Evolutionary conservation across 30 jellyfish, hydroid and myxozoan species (phyloP).

Genomic region (Chironex yamaguchii): DNA sequence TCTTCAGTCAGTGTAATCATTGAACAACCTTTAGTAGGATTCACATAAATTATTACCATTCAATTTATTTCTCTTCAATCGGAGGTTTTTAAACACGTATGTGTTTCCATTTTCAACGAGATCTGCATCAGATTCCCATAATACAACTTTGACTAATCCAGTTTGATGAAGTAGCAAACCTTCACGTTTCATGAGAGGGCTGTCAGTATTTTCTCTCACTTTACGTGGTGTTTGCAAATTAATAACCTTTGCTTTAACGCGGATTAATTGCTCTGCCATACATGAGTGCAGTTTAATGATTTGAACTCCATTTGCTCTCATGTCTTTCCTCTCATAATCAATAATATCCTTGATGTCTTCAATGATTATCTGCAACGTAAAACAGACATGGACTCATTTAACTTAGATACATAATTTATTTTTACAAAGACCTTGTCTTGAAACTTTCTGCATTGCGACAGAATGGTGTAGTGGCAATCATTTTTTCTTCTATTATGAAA

Average conservation of each 20-base stretch:
- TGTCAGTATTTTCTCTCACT: constrained; percentile 9
- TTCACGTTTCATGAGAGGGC: background rate
- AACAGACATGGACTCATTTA: too few relatives aligned
- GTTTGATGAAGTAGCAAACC: constrained; percentile 11
- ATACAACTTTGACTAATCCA: background rate
- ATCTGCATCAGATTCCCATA: constrained; percentile 4
- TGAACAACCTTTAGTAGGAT: constrained; percentile 8
- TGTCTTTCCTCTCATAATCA: constrained; percentile 1
- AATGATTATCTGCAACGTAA: too few relatives aligned
- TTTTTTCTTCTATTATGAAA: too few relatives aligned
- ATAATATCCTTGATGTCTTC: too few relatives aligned
- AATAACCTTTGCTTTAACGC: constrained; percentile 4
- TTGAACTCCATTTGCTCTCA: background rate
- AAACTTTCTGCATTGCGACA: too few relatives aligned
- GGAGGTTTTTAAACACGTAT: background rate
- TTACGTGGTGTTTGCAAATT: background rate
- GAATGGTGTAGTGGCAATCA: too few relatives aligned
- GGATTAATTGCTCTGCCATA: constrained; percentile 7
- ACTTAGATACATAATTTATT: too few relatives aligned
- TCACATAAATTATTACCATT: constrained; percentile 1
- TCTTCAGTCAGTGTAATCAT: background rate
- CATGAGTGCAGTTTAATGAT: background rate
- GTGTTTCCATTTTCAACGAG: background rate
- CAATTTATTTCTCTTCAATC: background rate
- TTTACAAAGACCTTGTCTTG: too few relatives aligned